phyloP scores from a whole-genome alignment of 2,113 vertebrate species.

The Rhea americana region DNA sequence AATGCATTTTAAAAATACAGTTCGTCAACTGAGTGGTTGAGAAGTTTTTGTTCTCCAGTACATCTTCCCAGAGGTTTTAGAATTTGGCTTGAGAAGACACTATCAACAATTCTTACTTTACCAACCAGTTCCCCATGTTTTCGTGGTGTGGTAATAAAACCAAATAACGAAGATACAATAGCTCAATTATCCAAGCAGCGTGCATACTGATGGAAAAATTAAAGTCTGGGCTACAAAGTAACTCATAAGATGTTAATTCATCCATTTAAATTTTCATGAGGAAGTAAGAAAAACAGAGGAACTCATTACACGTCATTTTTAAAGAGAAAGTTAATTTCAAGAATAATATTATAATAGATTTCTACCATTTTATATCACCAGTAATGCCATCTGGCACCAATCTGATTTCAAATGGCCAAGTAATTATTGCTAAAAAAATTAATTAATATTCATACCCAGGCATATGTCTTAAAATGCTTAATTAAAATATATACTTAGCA shows the following conservation, averaged over 20 bases:
- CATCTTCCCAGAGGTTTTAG: neutral
- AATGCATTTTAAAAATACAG: accelerated
- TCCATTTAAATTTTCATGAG: neutral
- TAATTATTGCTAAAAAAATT: neutral
- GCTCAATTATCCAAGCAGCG: neutral
- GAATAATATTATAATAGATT: neutral
- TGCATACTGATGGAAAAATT: neutral
- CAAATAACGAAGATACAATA: neutral
- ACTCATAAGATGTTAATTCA: neutral
- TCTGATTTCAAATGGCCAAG: neutral
- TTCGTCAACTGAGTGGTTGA: neutral
- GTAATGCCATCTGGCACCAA: neutral
- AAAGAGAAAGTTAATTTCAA: constrained; percentile 3
- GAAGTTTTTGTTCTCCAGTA: neutral
- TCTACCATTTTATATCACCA: constrained; percentile 16
- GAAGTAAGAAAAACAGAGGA: neutral
- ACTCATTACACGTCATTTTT: neutral
- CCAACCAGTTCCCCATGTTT: neutral
- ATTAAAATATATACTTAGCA: neutral
- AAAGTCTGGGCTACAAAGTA: neutral
- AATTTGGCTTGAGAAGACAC: neutral
- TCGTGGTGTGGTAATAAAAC: neutral
- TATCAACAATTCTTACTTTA: neutral
- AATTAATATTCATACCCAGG: neutral
- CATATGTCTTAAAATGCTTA: neutral